Base-by-base conservation (phyloP, 2,113 vertebrate species). In the Pseudolaguvia tuberculata region DNA sequence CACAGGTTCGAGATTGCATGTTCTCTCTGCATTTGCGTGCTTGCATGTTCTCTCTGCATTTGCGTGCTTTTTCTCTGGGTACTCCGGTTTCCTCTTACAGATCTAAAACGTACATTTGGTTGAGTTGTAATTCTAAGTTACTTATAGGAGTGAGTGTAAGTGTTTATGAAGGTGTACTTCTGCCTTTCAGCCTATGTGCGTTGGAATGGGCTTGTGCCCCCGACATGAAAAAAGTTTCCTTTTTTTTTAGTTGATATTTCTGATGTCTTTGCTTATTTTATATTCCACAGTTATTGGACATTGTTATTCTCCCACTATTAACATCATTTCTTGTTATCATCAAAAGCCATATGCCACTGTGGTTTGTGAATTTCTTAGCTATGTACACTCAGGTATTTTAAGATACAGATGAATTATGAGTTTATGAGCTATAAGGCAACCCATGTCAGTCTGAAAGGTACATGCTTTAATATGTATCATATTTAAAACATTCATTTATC, bases 331-430 rank as follows among this genome's bases (percentile, higher is more conserved):
- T 42, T 73, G 25, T 65, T 45, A 55, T 45, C 58, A 21, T 63
- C 20, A n/a, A 51, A 13, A 74, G 25, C 23, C n/a, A 21, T 35
- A 50, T 55, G 48, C n/a, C 39, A 3, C 47, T 52, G 3, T 20
- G 51, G 4, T 73, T 62, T 14, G 18, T 63, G 47, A 62, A 62
- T 35, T 23, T n/a, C 51, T 42, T 35, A 23, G 29, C 18, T 25
- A 25, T 47, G 27, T 35, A 20, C 14, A 29, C 69, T 57, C 23
- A 50, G 25, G 56, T 51, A 73, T 63, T 39, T 61, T 0, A 11
- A 63, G 45, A 51, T 62, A n/a, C n/a, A n/a, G 23, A 39, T 53
- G 50, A 70, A 55, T 39, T 18, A 59, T 72, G 23, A 45, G 35
- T 20, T 73, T 12, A 18, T 51, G 9, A 61, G 57, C 25, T 17